Evolutionary conservation across 2,113 vertebrate genomes (phyloP).

Genomic region (Entelurus aequoreus): DNA sequence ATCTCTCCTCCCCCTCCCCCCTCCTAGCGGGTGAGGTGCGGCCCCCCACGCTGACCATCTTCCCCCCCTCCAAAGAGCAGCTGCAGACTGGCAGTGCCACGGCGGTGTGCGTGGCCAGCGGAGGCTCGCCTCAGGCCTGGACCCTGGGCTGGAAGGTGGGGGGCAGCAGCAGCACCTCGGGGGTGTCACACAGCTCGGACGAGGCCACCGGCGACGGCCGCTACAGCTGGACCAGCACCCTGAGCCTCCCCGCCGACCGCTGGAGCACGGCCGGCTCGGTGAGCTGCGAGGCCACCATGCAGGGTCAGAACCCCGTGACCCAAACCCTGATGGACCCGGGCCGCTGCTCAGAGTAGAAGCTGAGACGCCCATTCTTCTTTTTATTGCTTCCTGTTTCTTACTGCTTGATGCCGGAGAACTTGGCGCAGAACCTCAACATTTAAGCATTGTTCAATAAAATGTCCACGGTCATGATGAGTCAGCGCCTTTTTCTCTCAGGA

Average conservation of each 20-base stretch:
- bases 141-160: conserved; percentile 20
- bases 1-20: not conserved
- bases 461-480: too few species aligned
- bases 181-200: conserved; percentile 16
- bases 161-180: not conserved
- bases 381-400: too few species aligned
- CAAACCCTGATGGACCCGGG: not conserved
- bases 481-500: too few species aligned
- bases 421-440: too few species aligned
- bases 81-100: not conserved
- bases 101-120: conserved; percentile 2
- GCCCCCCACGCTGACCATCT: conserved; percentile 5
- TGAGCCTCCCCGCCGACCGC: conserved; percentile 9
- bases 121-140: conserved; percentile 2
- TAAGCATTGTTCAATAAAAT: too few species aligned
- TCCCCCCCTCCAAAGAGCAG: conserved; percentile 5
- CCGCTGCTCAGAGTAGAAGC: not conserved
- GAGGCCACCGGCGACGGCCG: conserved; percentile 1
- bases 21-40: not conserved
- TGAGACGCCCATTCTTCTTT: too few species aligned
- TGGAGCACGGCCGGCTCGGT: not conserved
- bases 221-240: conserved; percentile 24
- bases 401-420: too few species aligned
- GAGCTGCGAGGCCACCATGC: conserved; percentile 1
- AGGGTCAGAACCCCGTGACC: not conserved